Conservation (phyloP, 2,113 vertebrate species). For the Brachyhypopomus gauderio region DNA sequence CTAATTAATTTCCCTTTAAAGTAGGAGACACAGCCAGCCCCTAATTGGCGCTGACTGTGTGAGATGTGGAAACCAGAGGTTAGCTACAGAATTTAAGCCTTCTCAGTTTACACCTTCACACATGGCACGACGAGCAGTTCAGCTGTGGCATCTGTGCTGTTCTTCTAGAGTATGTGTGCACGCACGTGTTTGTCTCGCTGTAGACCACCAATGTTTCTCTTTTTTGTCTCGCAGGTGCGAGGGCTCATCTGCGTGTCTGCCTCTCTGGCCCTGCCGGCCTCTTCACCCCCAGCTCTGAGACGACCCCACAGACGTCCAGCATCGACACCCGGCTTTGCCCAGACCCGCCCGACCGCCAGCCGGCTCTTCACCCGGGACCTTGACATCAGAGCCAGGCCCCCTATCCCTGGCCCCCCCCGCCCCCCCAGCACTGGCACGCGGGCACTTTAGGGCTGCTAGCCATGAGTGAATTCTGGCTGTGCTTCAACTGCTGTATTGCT, state of each 20-base stretch:
- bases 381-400: no score
- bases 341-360: no score
- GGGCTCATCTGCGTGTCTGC: constrained; percentile 50
- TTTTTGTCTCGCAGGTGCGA: constrained; percentile 50
- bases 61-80: constrained; percentile 19
- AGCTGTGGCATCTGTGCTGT: background rate
- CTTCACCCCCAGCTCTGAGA: background rate
- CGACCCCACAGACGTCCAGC: constrained; percentile 11
- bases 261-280: constrained; percentile 3
- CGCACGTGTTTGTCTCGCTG: background rate
- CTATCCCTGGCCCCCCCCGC: constrained; percentile 10
- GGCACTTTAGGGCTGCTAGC: constrained; percentile 65
- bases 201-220: background rate
- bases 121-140: background rate
- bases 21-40: constrained; percentile 34
- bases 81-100: background rate
- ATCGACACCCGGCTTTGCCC: background rate
- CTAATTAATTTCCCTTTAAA: constrained; percentile 47
- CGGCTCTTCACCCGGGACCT: no score
- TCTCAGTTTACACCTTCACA: background rate
- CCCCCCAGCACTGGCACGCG: constrained; percentile 27
- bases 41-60: constrained; percentile 20
- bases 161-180: background rate
- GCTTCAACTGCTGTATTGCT: constrained; percentile 92
- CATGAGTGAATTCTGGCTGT: constrained; percentile 92